Evolutionary conservation across 2,888 invertebrate species (phyloP), one percentile per base, ranked within the genome.

Genomic region (Ochropleura leucogaster): DNA sequence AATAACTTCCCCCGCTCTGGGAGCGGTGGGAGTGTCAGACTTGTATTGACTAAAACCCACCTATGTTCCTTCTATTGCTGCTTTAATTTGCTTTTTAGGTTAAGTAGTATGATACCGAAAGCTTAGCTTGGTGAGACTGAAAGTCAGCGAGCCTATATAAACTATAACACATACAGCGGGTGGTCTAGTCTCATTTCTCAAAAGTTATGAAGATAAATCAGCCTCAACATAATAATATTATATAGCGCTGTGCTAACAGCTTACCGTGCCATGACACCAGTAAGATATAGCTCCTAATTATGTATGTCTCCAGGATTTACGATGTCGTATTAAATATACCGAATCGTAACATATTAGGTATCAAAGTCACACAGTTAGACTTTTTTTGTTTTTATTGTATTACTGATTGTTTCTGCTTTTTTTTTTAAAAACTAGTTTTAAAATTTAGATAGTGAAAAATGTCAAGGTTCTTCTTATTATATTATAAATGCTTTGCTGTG

Each of bases 231-330:
- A 68, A 60, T 44, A 49, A 55, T 75, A 63, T 30, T 75, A 75
- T 49, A 66, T 75, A n/a, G 76, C 82, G 49, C 40, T 53, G 67
- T 64, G 63, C 49, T 64, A 67, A 53, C 47, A 65, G 57, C 49
- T 64, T 74, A 46, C 49, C 49, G 40, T 57, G 12, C 40, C 55
- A 57, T 57, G 82, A 82, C 76, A 78, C 77, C 62, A 63, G 57
- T 82, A 68, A 79, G 67, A 70, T 67, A 80, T 69, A 71, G 71
- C 59, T 64, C 71, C 68, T 71, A 80, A 80, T 83, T 71, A 77
- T 69, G 30, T 30, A 30, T n/a, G 44, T 76, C 68, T 76, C 66
- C 40, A 40, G 55, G 83, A 83, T 83, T 79, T 79, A 79, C 47
- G 79, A 64, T 12, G 47, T 42, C 71, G 46, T 57, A 57, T 30